Evolutionary conservation across 2,888 invertebrate species (phyloP).

Genomic region (Tanytarsus gracilentus): DNA sequence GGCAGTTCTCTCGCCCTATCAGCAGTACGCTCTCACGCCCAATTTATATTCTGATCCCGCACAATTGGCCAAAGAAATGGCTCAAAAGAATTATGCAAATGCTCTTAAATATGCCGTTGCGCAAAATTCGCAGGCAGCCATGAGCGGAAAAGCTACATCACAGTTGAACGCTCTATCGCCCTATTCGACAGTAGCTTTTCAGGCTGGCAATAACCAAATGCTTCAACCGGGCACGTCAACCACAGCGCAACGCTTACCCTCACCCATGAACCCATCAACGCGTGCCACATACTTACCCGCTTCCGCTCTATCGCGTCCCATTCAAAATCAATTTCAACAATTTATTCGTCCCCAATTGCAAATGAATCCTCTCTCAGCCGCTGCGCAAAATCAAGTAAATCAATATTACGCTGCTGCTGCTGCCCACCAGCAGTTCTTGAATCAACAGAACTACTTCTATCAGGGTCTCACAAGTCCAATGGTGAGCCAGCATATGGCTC

Average conservation of each 20-base stretch:
- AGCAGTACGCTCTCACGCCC: slow-evolving; percentile 15
- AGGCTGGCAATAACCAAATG: slow-evolving; percentile 32
- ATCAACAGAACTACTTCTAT: slow-evolving; percentile 29
- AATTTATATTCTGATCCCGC: slow-evolving; percentile 49
- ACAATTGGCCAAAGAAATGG: slow-evolving; percentile 67
- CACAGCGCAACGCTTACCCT: not conserved
- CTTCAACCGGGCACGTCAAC: slow-evolving; percentile 30
- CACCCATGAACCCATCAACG: slow-evolving; percentile 33
- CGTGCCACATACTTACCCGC: slow-evolving; percentile 32
- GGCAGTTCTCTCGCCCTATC: slow-evolving; percentile 20
- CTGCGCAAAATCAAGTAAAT: too few species aligned
- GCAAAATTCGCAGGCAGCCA: slow-evolving; percentile 33
- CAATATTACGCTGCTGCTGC: slow-evolving; percentile 39
- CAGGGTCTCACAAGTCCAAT: slow-evolving; percentile 8
- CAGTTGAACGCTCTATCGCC: slow-evolving; percentile 50
- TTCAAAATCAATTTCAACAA: slow-evolving; percentile 37
- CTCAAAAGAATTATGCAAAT: slow-evolving; percentile 73
- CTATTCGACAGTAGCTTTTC: slow-evolving; percentile 59
- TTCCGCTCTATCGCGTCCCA: slow-evolving; percentile 25
- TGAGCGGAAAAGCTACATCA: slow-evolving; percentile 33
- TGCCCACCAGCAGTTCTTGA: slow-evolving; percentile 28
- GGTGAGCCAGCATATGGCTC: slow-evolving; percentile 10
- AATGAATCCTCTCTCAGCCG: slow-evolving; percentile 47
- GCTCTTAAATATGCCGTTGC: slow-evolving; percentile 55
- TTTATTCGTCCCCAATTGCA: slow-evolving; percentile 45